Conservation (phyloP, 2,113 vertebrate genomes). For the Illadopsis cleaveri region DNA sequence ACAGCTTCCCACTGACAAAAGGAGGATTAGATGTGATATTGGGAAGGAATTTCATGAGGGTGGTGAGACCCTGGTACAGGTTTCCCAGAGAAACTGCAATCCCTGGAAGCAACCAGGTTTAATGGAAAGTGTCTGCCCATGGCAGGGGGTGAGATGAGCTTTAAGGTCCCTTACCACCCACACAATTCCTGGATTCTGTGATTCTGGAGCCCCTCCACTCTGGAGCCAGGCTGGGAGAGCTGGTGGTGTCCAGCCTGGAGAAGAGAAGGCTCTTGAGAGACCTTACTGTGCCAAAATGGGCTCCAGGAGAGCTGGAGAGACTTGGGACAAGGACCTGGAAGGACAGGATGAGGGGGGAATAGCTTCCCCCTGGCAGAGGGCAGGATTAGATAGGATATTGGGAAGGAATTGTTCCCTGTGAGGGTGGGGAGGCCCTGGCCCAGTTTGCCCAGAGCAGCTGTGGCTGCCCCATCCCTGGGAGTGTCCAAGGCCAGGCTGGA, state of each 20-base stretch:
- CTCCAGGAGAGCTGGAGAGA: neutral
- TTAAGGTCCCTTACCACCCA: neutral
- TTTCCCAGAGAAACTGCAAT: neutral
- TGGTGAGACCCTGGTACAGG: neutral
- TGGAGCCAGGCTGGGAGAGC: neutral
- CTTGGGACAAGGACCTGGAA: fast-evolving
- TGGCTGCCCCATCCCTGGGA: neutral
- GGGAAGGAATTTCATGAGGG: fast-evolving
- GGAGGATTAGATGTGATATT: neutral
- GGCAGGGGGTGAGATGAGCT: neutral
- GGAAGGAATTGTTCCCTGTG: fast-evolving
- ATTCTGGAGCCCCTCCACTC: neutral
- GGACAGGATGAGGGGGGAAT: fast-evolving
- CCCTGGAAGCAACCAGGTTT: neutral
- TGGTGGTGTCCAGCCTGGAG: neutral
- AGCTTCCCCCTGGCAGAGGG: neutral
- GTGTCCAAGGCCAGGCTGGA: neutral
- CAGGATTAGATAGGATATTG: fast-evolving
- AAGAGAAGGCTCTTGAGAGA: neutral
- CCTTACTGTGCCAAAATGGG: fast-evolving
- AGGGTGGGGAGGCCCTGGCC: fast-evolving
- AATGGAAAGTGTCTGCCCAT: neutral
- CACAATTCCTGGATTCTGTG: neutral
- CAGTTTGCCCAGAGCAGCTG: neutral
- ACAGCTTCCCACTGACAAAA: neutral